These are phyloP conservation scores for Spodoptera littoralis DNA, from an alignment of 2,888 invertebrate genomes.

Conservation along the genomic window DNA sequence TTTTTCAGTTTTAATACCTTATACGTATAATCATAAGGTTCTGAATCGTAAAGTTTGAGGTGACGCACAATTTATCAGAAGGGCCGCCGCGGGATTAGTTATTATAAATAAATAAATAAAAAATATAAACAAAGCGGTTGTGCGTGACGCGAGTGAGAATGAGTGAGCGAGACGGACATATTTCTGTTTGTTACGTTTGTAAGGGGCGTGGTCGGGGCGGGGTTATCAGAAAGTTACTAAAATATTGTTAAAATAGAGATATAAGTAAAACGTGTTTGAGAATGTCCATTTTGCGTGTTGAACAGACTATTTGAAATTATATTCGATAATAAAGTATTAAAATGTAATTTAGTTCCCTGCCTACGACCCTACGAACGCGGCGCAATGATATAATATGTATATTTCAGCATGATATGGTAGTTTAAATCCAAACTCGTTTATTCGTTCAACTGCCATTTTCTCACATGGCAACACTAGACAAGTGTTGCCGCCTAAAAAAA, in stretches of 20 bases:
- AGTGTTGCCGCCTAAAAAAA: conserved; percentile 19
- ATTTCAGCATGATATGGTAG: conserved; percentile 29
- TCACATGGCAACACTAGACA: conserved; percentile 44
- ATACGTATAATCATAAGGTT: no score
- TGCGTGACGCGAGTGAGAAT: conserved; percentile 67
- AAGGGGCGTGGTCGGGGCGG: conserved; percentile 43
- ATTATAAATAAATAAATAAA: conserved; percentile 66
- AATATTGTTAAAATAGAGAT: conserved; percentile 5
- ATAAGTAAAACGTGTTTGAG: no score
- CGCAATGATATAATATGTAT: conserved; percentile 31
- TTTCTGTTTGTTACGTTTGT: conserved; percentile 42
- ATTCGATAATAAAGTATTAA: not conserved
- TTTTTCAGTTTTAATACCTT: no score
- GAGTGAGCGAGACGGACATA: conserved; percentile 60
- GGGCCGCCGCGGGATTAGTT: conserved; percentile 57
- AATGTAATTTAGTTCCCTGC: conserved; percentile 6
- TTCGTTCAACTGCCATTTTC: conserved; percentile 34
- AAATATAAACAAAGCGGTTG: conserved; percentile 71
- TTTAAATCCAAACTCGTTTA: conserved; percentile 27
- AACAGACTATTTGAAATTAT: not conserved
- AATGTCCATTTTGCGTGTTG: no score
- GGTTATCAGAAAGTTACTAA: conserved; percentile 33
- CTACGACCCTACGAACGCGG: conserved; percentile 35
- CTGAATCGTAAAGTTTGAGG: not conserved
- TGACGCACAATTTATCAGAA: conserved; percentile 38